These are phyloP conservation scores for Ephestia elutella DNA, from an alignment of 1,140 invertebrate genomes.

Conservation along the genomic window DNA sequence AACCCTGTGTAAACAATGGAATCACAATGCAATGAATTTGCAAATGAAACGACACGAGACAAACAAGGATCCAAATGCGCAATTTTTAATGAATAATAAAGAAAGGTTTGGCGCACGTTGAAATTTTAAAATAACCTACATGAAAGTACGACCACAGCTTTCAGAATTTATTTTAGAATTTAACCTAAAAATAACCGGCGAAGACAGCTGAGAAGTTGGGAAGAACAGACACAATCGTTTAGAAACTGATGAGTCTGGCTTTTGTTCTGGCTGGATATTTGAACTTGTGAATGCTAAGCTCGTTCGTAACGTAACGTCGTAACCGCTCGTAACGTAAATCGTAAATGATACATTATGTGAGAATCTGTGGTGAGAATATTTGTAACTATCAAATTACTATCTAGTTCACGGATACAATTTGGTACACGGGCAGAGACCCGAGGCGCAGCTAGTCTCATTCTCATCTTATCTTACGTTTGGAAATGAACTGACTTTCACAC, in stretches of 20 bases:
- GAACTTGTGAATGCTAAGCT: no score
- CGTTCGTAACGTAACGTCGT: no score
- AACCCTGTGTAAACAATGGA: slow-evolving; percentile 65
- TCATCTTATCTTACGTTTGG: no score
- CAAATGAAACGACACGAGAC: slow-evolving; percentile 29
- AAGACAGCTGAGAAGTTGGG: slow-evolving; percentile 63
- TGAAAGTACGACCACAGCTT: slow-evolving; percentile 49
- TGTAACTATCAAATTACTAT: no score
- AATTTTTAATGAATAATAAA: slow-evolving; percentile 53
- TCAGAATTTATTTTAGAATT: slow-evolving; percentile 72
- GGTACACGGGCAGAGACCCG: no score
- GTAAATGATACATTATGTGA: no score
- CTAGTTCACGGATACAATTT: no score
- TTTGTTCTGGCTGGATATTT: neutral
- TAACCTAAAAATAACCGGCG: slow-evolving; percentile 72
- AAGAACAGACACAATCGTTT: neutral
- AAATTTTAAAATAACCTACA: slow-evolving; percentile 72
- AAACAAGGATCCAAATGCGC: slow-evolving; percentile 53
- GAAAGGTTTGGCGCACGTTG: slow-evolving; percentile 50
- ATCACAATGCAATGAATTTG: slow-evolving; percentile 41
- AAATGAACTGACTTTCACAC: no score
- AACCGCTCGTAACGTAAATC: no score
- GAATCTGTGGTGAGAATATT: no score
- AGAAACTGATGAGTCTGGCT: neutral
- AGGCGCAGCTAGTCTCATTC: no score